Evolutionary conservation across 2,797 vertebrate species (phyloP).

Genomic region (Morus bassanus): DNA sequence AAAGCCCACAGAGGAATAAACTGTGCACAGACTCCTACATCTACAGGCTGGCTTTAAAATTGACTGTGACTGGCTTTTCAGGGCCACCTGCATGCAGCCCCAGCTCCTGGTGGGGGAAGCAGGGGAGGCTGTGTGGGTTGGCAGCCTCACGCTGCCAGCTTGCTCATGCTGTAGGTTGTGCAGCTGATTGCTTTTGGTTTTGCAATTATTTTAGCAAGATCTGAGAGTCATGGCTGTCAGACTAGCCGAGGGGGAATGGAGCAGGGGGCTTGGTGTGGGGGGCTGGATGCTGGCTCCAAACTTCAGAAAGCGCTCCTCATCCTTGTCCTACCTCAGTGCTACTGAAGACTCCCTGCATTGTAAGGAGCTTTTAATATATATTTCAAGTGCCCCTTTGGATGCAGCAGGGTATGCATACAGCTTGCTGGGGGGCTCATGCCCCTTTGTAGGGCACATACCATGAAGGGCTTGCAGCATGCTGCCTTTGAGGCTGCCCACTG

Average conservation of each 20-base stretch:
- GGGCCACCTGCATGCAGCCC: neutral
- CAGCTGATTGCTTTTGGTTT: neutral
- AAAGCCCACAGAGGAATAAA: neutral
- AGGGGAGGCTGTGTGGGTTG: neutral
- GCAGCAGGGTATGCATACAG: neutral
- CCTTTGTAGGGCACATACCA: neutral
- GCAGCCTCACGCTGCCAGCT: rapidly evolving
- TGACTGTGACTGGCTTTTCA: neutral
- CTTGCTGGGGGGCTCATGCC: rapidly evolving
- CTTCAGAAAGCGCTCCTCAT: neutral
- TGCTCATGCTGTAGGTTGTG: rapidly evolving
- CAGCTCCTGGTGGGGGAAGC: neutral
- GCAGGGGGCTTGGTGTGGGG: rapidly evolving
- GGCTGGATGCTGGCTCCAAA: neutral
- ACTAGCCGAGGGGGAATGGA: neutral
- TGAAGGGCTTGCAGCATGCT: neutral
- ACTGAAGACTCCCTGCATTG: neutral
- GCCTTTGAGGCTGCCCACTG: neutral
- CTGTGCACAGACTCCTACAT: neutral
- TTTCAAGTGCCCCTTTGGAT: neutral
- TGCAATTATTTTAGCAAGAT: neutral
- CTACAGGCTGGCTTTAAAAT: neutral
- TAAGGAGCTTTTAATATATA: neutral
- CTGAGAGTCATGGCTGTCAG: neutral
- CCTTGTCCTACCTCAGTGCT: neutral